Base-by-base conservation (phyloP, 2,113 vertebrate species). In the Pluvialis apricaria region DNA sequence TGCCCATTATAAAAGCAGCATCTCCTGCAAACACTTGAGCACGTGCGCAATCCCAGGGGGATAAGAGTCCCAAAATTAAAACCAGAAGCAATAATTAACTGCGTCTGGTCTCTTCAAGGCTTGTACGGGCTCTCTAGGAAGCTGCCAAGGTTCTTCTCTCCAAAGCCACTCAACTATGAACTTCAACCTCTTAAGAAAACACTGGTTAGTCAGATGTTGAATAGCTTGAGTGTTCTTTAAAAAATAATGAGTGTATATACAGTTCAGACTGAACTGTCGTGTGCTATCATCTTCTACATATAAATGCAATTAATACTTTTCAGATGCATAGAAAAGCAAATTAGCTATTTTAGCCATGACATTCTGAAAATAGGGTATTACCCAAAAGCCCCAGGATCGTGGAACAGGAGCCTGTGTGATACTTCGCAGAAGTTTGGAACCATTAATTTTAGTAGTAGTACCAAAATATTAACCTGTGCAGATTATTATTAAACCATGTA, bases 191-290 rank as follows among this genome's bases (percentile, higher is more conserved):
- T 44, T 25, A 5, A 34, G 47, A 34, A 73, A 68, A 57, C 32
- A 17, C 5, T 2, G 19, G 4, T 61, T 31, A 52, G 26, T 31
- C 24, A 45, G 42, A 13, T 2, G 2, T 11, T 3, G 8, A 68
- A 51, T 6, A 19, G 21, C 44, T 34, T 32, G 10, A 65, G 25
- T 5, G 15, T 4, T 31, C 68, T 61, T 40, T 22, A 10, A 49
- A 52, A 51, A 38, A 52, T 5, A 58, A 34, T 0, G 4, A 11
- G 26, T 24, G 11, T 28, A 26, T 10, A 2, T 6, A 2, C 1
- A 51, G 38, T 1, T 42, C 42, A 78, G 64, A 49, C n/a, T 38
- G 68, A 76, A 32, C 19, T 57, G n/a, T 6, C 11, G 2, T 1
- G 15, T 19, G 66, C 34, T 32, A 15, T 21, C 4, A 0, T 5